Conservation (phyloP, 2,888 invertebrate species). For the Mesorhabditis belari region DNA sequence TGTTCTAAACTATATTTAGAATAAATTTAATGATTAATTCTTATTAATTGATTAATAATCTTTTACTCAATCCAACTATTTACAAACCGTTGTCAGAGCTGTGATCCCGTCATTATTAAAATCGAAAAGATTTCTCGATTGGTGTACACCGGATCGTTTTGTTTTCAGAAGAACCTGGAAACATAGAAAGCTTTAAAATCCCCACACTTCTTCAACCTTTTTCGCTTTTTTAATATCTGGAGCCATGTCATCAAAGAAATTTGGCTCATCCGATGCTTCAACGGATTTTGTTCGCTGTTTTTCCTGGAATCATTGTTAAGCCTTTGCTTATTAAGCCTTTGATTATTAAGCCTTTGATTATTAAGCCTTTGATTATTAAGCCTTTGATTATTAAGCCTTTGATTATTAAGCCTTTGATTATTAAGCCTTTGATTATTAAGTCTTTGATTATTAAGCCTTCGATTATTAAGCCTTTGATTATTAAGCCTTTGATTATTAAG, state of each 20-base stretch:
- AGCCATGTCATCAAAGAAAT: conserved; percentile 42
- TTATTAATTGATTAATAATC: too few relatives aligned
- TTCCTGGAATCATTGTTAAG: neutral
- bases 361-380: too few relatives aligned
- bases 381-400: too few relatives aligned
- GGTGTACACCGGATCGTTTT: conserved; percentile 7
- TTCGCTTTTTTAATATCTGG: conserved; percentile 44
- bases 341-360: too few relatives aligned
- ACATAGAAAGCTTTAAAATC: neutral
- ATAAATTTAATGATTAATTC: too few relatives aligned
- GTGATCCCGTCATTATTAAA: conserved; percentile 13
- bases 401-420: too few relatives aligned
- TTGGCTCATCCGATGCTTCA: conserved; percentile 21
- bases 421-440: too few relatives aligned
- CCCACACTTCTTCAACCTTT: conserved; percentile 19
- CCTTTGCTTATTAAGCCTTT: conserved; percentile 3
- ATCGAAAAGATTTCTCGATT: conserved; percentile 23
- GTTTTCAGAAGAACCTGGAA: conserved; percentile 21
- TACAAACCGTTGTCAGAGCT: neutral
- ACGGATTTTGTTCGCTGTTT: neutral
- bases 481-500: too few relatives aligned
- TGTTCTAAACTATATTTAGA: too few relatives aligned
- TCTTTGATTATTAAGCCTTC: too few relatives aligned
- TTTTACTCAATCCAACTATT: neutral
- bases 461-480: too few relatives aligned